These are phyloP conservation scores for Macheiramphus alcinus DNA, from an alignment of 2,113 vertebrate genomes.

Conservation along the genomic window DNA sequence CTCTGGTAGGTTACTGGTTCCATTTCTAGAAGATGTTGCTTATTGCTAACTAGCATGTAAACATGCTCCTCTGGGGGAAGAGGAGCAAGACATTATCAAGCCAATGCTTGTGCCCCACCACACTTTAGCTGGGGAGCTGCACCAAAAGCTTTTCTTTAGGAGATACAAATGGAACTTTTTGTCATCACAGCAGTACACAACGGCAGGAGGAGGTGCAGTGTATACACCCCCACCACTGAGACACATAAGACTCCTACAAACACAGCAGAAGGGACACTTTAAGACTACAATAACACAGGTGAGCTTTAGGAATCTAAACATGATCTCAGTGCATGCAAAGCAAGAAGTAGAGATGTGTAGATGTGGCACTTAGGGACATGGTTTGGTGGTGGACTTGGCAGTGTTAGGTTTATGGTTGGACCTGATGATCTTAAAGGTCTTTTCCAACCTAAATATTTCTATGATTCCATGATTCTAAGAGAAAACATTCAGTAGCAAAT, in stretches of 20 bases:
- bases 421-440: background rate
- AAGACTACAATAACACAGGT: background rate
- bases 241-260: background rate
- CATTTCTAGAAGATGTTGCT: background rate
- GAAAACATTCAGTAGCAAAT: background rate
- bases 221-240: background rate
- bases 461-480: background rate
- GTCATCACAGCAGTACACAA: background rate
- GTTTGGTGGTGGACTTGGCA: background rate
- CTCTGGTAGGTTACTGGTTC: background rate
- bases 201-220: background rate
- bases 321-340: background rate
- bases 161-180: background rate
- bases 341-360: background rate
- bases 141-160: background rate
- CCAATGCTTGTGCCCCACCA: background rate
- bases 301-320: background rate
- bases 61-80: background rate
- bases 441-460: background rate
- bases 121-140: background rate
- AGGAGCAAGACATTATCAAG: background rate
- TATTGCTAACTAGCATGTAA: background rate
- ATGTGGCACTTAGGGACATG: background rate
- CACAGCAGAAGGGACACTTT: background rate
- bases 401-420: background rate